A percentile compares a stretch with the other conserved stretches of the same genome.
Evolutionary conservation across 1,140 invertebrate genomes (phyloP).

Genomic region (Drosophila lacertosa): DNA sequence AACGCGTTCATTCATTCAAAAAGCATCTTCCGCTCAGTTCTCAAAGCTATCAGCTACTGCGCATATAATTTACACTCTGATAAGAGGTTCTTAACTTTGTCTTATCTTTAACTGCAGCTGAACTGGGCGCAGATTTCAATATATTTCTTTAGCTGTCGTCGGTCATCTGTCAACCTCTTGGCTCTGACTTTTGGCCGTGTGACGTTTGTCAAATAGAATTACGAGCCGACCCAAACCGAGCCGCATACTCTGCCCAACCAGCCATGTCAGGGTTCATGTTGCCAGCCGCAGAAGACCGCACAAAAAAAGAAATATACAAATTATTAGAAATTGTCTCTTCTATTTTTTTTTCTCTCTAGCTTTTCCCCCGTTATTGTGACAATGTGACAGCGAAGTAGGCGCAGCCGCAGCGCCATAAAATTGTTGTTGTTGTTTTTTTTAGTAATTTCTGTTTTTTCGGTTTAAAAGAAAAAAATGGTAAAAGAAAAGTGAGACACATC

Average conservation of each 20-base stretch:
- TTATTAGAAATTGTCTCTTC: constrained; percentile 61
- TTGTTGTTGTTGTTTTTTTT: constrained; percentile 15
- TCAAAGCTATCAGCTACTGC: background rate
- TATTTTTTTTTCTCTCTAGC: constrained; percentile 44
- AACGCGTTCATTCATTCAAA: background rate
- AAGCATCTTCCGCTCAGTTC: background rate
- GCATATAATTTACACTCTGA: background rate
- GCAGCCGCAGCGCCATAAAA: constrained; percentile 67
- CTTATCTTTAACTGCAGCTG: background rate
- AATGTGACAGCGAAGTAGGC: constrained; percentile 69
- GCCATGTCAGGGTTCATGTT: constrained; percentile 72
- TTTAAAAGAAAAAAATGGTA: constrained; percentile 5
- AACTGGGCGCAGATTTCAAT: constrained; percentile 1
- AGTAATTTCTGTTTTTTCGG: constrained; percentile 4
- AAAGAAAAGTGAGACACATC: constrained; percentile 49
- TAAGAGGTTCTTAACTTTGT: background rate
- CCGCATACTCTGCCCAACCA: constrained; percentile 23
- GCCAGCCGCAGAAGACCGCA: constrained; percentile 59
- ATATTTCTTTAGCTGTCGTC: constrained; percentile 10
- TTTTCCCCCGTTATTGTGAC: constrained; percentile 50
- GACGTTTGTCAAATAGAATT: constrained; percentile 71
- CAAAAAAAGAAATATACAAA: constrained; percentile 42
- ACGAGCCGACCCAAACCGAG: constrained; percentile 21
- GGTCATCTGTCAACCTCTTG: constrained; percentile 36
- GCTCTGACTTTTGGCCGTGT: constrained; percentile 22